phyloP scores from a whole-genome alignment of 1,140 invertebrate species.

The Archivesica marissinica region DNA sequence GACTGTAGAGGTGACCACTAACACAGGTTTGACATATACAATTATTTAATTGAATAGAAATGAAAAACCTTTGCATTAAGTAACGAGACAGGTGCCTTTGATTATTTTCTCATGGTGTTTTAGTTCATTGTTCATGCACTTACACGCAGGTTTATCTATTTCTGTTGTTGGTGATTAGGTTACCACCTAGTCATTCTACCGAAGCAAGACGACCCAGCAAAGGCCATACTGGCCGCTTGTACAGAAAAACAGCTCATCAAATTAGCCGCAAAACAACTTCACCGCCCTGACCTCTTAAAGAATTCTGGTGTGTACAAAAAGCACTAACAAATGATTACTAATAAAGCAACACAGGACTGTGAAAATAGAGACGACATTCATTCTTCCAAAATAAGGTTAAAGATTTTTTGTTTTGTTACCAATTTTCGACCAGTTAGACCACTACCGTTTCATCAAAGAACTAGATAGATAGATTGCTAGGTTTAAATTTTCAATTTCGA shows the following conservation, averaged over 20 bases:
- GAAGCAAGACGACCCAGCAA: conserved; percentile 77
- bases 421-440: no score
- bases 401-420: no score
- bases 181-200: conserved; percentile 80
- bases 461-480: no score
- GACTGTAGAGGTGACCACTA: no score
- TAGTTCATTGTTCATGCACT: conserved; percentile 25
- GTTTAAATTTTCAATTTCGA: no score
- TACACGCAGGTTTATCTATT: conserved; percentile 17
- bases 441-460: no score
- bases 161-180: conserved; percentile 71
- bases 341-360: background rate
- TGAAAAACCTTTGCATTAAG: no score
- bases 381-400: no score
- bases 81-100: no score
- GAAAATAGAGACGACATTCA: background rate
- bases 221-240: conserved; percentile 79
- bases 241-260: conserved; percentile 78
- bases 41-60: no score
- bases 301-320: conserved; percentile 45
- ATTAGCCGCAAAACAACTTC: conserved; percentile 75
- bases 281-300: background rate
- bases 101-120: no score
- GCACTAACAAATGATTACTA: conserved; percentile 20
- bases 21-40: no score